Percentiles rank a stretch among this genome's conserved stretches.
phyloP scores from a whole-genome alignment of 2,888 invertebrate genomes.

The Helleia helle region DNA sequence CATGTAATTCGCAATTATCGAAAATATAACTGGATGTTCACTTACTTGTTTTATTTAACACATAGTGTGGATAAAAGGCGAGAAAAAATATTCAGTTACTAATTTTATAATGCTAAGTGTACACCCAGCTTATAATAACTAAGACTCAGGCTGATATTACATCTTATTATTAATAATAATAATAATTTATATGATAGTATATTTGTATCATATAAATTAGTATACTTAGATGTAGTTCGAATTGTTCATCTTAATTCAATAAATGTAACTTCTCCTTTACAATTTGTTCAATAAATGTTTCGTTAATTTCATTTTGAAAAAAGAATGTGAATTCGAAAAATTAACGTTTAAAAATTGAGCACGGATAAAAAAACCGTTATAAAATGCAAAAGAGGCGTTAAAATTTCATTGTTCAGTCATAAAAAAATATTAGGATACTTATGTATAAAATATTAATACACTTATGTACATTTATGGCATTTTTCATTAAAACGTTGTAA shows the following conservation, averaged over 20 bases:
- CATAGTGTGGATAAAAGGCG: not conserved
- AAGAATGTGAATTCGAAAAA: not conserved
- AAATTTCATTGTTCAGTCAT: slow-evolving; percentile 12
- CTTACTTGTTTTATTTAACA: not conserved
- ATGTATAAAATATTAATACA: not conserved
- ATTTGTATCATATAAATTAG: not conserved
- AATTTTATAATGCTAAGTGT: not conserved
- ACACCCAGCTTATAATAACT: not conserved
- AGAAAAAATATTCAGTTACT: not conserved
- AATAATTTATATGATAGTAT: no score
- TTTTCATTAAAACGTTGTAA: not conserved
- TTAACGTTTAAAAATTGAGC: slow-evolving; percentile 22
- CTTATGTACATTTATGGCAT: slow-evolving; percentile 5
- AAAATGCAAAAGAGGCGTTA: slow-evolving; percentile 20
- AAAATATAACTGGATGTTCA: slow-evolving; percentile 26
- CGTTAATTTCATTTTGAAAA: not conserved
- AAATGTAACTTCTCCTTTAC: not conserved
- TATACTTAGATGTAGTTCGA: no score
- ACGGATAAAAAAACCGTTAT: slow-evolving; percentile 18
- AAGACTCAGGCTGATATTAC: not conserved
- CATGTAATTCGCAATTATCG: slow-evolving; percentile 62
- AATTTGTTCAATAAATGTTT: not conserved
- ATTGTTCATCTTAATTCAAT: no score
- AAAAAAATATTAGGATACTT: not conserved
- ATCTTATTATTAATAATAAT: no score